phyloP scores from a whole-genome alignment of 1,140 invertebrate species.

The Ephestia elutella region DNA sequence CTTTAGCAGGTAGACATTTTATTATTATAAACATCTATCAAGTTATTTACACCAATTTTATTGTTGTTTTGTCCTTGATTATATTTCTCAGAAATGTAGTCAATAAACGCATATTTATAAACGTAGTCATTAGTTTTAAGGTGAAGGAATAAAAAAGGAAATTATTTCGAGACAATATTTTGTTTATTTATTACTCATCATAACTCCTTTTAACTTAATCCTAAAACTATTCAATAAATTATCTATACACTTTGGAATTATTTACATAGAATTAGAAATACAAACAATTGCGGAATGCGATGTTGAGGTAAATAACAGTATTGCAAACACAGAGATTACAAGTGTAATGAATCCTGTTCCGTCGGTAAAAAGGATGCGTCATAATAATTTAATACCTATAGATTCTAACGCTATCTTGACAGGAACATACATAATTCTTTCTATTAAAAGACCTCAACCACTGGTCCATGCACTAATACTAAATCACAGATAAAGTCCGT shows the following conservation, averaged over 20 bases:
- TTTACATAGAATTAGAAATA: slow-evolving; percentile 49
- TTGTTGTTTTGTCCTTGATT: no score
- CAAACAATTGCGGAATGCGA: slow-evolving; percentile 53
- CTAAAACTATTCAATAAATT: slow-evolving; percentile 60
- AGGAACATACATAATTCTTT: background rate
- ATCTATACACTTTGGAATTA: slow-evolving; percentile 60
- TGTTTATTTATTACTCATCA: slow-evolving; percentile 44
- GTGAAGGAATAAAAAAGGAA: slow-evolving; percentile 15
- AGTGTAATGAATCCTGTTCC: slow-evolving; percentile 18
- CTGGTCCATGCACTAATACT: slow-evolving; percentile 16
- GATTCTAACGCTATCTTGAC: background rate
- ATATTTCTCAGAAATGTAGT: background rate
- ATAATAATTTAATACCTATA: no score
- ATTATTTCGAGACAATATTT: slow-evolving; percentile 41
- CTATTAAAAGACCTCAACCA: background rate
- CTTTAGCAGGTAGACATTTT: no score
- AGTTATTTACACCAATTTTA: no score
- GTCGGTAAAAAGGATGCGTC: no score
- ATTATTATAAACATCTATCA: no score
- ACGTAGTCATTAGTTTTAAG: background rate
- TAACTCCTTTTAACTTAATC: slow-evolving; percentile 45
- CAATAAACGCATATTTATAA: background rate
- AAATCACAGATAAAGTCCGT: slow-evolving; percentile 21
- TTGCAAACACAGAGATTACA: slow-evolving; percentile 30
- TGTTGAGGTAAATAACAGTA: slow-evolving; percentile 28